A percentile compares a stretch with the other conserved stretches of the same genome.
Conservation (phyloP, 2,113 vertebrate species). For the Nibea albiflora region DNA sequence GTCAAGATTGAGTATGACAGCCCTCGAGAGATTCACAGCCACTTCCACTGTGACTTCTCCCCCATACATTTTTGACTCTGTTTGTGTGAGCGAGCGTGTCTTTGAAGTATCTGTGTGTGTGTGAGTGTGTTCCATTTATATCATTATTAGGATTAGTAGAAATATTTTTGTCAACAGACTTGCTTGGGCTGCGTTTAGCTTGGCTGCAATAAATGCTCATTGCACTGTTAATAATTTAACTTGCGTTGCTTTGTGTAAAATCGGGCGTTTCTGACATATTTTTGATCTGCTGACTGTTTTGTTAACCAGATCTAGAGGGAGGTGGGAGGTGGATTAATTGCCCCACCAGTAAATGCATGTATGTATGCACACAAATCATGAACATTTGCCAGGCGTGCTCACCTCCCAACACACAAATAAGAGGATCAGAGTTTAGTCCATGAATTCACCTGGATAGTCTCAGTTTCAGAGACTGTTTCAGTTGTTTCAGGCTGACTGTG, state of each 20-base stretch:
- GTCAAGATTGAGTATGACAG: conserved; percentile 80
- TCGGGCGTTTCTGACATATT: neutral
- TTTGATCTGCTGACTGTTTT: neutral
- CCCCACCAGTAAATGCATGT: neutral
- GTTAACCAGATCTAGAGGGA: neutral
- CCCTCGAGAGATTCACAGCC: conserved; percentile 72
- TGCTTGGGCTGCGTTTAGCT: conserved; percentile 16
- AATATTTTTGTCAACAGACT: conserved; percentile 3
- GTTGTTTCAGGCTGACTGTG: too few relatives aligned
- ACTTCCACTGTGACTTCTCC: conserved; percentile 85
- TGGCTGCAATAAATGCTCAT: conserved; percentile 64
- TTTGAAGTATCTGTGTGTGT: conserved; percentile 30
- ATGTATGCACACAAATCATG: neutral
- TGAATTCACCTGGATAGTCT: too few relatives aligned
- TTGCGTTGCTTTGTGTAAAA: neutral
- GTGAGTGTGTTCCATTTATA: conserved; percentile 38
- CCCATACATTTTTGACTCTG: conserved; percentile 80
- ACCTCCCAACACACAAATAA: neutral
- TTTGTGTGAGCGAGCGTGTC: neutral
- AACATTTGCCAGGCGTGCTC: neutral
- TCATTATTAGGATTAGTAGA: conserved; percentile 9
- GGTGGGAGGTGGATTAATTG: neutral
- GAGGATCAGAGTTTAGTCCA: too few relatives aligned
- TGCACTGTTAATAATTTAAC: conserved; percentile 20
- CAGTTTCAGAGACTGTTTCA: too few relatives aligned